Conservation (phyloP, 2,888 invertebrate genomes). For the Neocrepidodera transversa region DNA sequence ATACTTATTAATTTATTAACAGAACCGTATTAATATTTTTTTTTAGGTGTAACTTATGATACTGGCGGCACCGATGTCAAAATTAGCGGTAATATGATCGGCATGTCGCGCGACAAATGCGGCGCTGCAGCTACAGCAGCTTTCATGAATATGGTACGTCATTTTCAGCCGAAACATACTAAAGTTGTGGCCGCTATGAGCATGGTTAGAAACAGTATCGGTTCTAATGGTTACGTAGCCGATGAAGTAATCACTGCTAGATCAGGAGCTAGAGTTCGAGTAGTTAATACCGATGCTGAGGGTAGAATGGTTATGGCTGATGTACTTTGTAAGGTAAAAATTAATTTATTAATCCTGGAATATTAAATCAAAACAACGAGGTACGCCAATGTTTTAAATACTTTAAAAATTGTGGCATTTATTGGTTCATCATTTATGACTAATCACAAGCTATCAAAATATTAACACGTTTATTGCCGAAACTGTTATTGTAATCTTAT, state of each 20-base stretch:
- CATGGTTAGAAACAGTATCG: slow-evolving; percentile 90
- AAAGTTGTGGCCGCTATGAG: slow-evolving; percentile 84
- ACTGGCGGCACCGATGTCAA: slow-evolving; percentile 89
- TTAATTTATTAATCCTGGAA: too few relatives aligned
- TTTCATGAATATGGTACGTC: slow-evolving; percentile 78
- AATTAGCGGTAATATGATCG: slow-evolving; percentile 80
- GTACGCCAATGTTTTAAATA: too few relatives aligned
- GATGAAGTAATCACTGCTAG: slow-evolving; percentile 89
- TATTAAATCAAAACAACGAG: background rate
- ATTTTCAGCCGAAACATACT: slow-evolving; percentile 73
- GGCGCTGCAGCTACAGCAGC: slow-evolving; percentile 93
- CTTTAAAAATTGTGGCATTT: too few relatives aligned
- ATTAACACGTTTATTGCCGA: too few relatives aligned
- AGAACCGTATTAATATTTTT: too few relatives aligned
- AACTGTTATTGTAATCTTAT: too few relatives aligned
- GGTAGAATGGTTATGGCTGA: slow-evolving; percentile 94
- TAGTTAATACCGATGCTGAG: slow-evolving; percentile 96
- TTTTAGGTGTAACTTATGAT: slow-evolving; percentile 78
- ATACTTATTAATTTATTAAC: too few relatives aligned
- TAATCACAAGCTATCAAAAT: too few relatives aligned
- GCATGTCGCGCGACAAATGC: slow-evolving; percentile 94
- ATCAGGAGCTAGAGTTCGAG: slow-evolving; percentile 81
- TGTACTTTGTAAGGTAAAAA: slow-evolving; percentile 77
- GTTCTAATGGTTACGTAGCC: slow-evolving; percentile 85
- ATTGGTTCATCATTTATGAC: too few relatives aligned